Base-by-base conservation (phyloP, 1,140 invertebrate genomes). In the Drosophila melanica region DNA sequence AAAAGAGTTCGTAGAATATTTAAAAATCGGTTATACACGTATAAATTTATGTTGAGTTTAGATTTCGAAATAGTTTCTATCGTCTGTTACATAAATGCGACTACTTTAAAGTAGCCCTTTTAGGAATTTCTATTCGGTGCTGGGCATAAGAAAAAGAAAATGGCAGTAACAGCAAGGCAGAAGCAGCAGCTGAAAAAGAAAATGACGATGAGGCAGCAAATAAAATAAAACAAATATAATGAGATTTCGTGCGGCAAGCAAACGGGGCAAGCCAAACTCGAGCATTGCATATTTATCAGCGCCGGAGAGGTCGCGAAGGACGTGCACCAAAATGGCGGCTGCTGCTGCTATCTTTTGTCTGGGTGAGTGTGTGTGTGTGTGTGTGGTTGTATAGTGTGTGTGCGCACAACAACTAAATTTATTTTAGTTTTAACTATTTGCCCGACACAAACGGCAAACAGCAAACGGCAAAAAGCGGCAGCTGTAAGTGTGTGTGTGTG, bases 141-240 rank as follows among this genome's bases (percentile, higher is more conserved):
- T 45, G 23, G 30, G 42, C 11, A 67, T 59, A 35, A 37, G 23
- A 11, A 48, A 58, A 57, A 23, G 48, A 71, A 74, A 68, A 62
- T 64, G 59, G 63, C 75, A 60, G 72, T 62, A 59, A 64, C 62
- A 72, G 63, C 45, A 45, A 60, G 51, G 33, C 42, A 69, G 64
- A 62, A 81, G 74, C 39, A 74, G 53, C 62, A 66, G 50, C 66
- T 57, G 72, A 59, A 72, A 72, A 60, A 85, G 68, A 69, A 65
- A 65, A 79, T 55, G 77, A 86, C 70, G 75, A 76, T 84, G 81
- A 84, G 81, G 71, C 70, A 78, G 75, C 82, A 89, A 87, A 87
- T 87, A 87, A 87, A 87, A 87, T 87, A 87, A 87, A 87, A 89
- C 76, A 87, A 89, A 87, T 89, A 89, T 84, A 87, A 87, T 87